Evolutionary conservation across 2,797 vertebrate species (phyloP).

Genomic region (Micropoecilia bifurca): DNA sequence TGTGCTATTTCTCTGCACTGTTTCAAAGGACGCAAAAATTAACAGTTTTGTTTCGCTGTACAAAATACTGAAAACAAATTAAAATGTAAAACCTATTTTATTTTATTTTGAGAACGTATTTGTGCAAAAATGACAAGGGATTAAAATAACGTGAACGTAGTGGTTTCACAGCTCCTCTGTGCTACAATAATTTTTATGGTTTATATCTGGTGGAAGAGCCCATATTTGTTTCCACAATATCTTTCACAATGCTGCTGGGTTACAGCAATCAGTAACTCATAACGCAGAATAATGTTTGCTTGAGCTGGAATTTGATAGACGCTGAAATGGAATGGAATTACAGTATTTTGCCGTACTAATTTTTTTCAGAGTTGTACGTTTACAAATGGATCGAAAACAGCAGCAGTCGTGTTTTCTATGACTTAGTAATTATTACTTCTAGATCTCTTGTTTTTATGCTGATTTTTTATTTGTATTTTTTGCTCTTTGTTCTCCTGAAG

Average conservation of each 20-base stretch:
- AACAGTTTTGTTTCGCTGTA: not conserved
- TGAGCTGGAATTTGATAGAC: not conserved
- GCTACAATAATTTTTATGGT: not conserved
- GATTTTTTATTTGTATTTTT: not conserved
- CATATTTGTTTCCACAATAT: not conserved
- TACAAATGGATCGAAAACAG: not conserved
- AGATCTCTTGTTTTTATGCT: not conserved
- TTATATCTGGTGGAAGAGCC: not conserved
- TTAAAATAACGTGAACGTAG: not conserved
- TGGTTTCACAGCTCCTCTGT: not conserved
- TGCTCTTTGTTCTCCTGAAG: slow-evolving; percentile 54
- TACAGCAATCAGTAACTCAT: not conserved
- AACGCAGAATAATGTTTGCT: not conserved
- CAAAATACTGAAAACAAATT: not conserved
- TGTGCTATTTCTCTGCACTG: too few relatives aligned
- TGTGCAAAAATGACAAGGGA: not conserved
- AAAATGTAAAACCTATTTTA: not conserved
- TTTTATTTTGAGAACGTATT: not conserved
- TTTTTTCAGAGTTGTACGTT: not conserved
- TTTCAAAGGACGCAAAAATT: not conserved
- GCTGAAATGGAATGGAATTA: not conserved
- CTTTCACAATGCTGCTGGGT: not conserved
- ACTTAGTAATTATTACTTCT: not conserved
- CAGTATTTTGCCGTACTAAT: not conserved
- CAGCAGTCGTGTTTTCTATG: not conserved